Percentiles rank a stretch among this genome's conserved stretches.
These are phyloP conservation scores for human (Homo sapiens) DNA, from an alignment of 2,113 vertebrate species.

Conservation along the genomic window GRCh38 chr17:52977001-52977500, in stretches of 20 bases:
- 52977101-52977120: not conserved
- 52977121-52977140: not conserved
- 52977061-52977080: not conserved
- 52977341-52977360: not conserved
- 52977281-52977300: not conserved
- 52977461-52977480: not conserved
- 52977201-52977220: not conserved
- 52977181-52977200: not conserved
- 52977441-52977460: not conserved
- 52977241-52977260: not conserved
- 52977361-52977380: not conserved
- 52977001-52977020: not conserved
- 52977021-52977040: not conserved
- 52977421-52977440: not conserved
- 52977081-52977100: not conserved
- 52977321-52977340: not conserved
- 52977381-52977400: not conserved
- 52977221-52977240: not conserved
- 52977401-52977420: not conserved
- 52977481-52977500: not conserved
- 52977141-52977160: not conserved
- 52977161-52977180: not conserved
- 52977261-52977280: not conserved
- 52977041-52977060: not conserved
- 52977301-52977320: not conserved